A percentile compares a stretch with the other conserved stretches of the same genome.
phyloP scores from a whole-genome alignment of 2,888 invertebrate species.

The Leptopterna dolabrata region DNA sequence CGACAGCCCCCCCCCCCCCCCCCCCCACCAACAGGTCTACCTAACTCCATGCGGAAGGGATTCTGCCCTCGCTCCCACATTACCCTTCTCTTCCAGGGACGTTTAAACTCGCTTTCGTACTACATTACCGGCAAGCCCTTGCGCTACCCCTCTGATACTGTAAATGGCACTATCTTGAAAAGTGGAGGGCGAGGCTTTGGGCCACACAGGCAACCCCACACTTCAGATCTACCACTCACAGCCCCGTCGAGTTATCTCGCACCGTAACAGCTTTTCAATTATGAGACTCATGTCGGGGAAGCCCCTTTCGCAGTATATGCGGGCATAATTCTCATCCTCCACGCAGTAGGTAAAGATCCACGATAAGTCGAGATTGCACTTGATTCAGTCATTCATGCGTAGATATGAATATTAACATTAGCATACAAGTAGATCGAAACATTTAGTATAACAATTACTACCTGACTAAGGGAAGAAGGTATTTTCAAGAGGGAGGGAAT shows the following conservation, averaged over 20 bases:
- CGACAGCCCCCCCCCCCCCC: neutral
- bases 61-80: neutral
- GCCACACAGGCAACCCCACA: neutral
- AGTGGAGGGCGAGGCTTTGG: neutral
- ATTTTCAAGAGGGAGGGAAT: no score
- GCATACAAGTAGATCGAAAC: no score
- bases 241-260: neutral
- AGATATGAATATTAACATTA: no score
- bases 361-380: no score
- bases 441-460: no score
- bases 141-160: neutral
- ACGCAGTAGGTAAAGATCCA: no score
- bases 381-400: no score
- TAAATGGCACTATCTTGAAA: slow-evolving; percentile 17
- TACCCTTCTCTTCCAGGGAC: neutral
- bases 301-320: neutral
- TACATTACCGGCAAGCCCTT: neutral
- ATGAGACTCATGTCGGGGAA: neutral
- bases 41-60: neutral
- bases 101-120: neutral
- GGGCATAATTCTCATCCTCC: neutral
- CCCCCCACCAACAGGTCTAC: no score
- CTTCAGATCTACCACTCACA: neutral
- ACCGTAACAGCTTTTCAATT: neutral
- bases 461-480: no score